These are phyloP conservation scores for Dolichallabes microphthalmus DNA, from an alignment of 2,113 vertebrate genomes.

Conservation along the genomic window DNA sequence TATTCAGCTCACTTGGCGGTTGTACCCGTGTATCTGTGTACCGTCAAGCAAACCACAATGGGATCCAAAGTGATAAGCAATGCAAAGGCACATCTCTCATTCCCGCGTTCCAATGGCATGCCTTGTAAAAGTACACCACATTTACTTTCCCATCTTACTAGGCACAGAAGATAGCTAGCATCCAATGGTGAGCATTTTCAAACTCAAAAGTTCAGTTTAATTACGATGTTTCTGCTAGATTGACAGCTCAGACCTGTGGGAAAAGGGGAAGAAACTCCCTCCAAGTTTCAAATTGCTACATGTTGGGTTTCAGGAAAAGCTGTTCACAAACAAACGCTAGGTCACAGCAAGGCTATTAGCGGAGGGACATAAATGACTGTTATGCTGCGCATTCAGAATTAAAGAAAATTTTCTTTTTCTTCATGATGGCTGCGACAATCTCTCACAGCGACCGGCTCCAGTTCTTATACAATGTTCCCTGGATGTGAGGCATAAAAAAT, in stretches of 20 bases:
- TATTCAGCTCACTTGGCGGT: too few relatives aligned
- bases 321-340: constrained; percentile 26
- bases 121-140: neutral
- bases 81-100: neutral
- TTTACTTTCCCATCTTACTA: neutral
- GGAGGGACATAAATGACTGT: neutral
- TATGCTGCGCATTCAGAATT: constrained; percentile 12
- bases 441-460: neutral
- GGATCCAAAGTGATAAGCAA: neutral
- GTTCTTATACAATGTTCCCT: neutral
- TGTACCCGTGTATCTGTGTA: too few relatives aligned
- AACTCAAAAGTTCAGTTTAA: neutral
- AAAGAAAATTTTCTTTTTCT: constrained; percentile 4
- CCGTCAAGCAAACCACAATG: neutral
- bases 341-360: constrained; percentile 1
- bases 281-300: neutral
- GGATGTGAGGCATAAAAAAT: constrained; percentile 14
- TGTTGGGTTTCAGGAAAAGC: constrained; percentile 10
- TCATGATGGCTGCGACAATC: neutral
- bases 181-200: neutral
- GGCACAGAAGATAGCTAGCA: neutral
- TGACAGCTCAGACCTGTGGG: neutral
- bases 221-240: neutral
- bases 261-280: neutral
- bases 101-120: neutral